Conservation (phyloP, 2,888 invertebrate genomes). For the Drosophila nr. fundita region DNA sequence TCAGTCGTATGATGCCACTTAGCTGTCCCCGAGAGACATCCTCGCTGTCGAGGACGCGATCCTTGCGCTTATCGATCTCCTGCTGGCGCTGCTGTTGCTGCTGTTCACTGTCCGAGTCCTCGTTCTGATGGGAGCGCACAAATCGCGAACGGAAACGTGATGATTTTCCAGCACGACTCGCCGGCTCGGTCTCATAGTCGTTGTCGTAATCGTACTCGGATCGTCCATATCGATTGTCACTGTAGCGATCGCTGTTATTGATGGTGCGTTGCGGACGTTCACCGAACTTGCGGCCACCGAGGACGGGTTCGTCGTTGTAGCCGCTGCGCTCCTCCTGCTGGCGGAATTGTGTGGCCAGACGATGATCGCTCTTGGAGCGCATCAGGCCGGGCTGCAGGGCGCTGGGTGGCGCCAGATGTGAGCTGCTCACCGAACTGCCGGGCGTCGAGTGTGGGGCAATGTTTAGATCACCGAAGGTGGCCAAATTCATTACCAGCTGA, state of each 20-base stretch:
- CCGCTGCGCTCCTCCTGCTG: constrained; percentile 93
- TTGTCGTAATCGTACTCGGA: constrained; percentile 87
- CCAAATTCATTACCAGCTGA: constrained; percentile 93
- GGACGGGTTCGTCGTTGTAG: constrained; percentile 89
- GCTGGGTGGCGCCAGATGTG: constrained; percentile 87
- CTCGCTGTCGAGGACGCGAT: constrained; percentile 93
- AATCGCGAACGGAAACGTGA: constrained; percentile 90
- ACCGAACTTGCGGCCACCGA: constrained; percentile 92
- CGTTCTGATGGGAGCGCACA: constrained; percentile 89
- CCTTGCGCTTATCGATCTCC: constrained; percentile 87
- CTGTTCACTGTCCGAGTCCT: constrained; percentile 91
- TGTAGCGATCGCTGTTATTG: constrained; percentile 85
- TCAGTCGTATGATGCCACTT: constrained; percentile 94
- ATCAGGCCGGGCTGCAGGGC: constrained; percentile 92
- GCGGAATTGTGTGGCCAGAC: constrained; percentile 94
- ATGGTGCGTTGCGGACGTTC: constrained; percentile 87
- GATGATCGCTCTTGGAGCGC: constrained; percentile 96
- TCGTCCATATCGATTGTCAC: constrained; percentile 85
- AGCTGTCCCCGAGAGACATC: constrained; percentile 94
- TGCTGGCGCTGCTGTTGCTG: constrained; percentile 88
- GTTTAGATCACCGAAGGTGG: constrained; percentile 95
- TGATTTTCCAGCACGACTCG: constrained; percentile 87
- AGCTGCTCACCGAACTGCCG: constrained; percentile 84
- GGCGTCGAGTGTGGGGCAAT: constrained; percentile 88
- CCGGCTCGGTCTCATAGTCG: constrained; percentile 88